Evolutionary conservation across 1,140 invertebrate species (phyloP).

Genomic region (Platyscapa corneri): DNA sequence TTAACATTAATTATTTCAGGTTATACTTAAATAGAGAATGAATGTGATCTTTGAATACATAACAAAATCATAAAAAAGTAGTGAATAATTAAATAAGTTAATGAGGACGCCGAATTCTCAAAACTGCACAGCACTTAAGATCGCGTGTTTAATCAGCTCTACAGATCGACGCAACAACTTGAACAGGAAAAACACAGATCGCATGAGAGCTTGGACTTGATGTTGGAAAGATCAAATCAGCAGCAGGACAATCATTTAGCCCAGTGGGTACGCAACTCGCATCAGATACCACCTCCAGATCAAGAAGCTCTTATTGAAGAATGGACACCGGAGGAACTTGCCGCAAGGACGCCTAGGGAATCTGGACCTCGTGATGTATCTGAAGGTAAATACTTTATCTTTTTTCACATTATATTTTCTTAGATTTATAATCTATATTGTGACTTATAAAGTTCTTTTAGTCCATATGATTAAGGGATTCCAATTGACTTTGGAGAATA

Average conservation of each 20-base stretch:
- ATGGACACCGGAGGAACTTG: slow-evolving; percentile 78
- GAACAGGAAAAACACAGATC: slow-evolving; percentile 17
- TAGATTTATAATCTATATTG: neutral
- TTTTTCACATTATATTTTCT: neutral
- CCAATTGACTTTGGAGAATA: too few relatives aligned
- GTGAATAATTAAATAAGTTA: too few relatives aligned
- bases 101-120: too few relatives aligned
- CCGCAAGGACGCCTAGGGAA: slow-evolving; percentile 64
- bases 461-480: neutral
- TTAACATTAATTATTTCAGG: too few relatives aligned
- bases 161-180: slow-evolving; percentile 45
- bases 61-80: too few relatives aligned
- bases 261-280: slow-evolving; percentile 80
- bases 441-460: neutral
- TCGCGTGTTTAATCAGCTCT: neutral
- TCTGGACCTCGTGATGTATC: slow-evolving; percentile 29
- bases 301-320: slow-evolving; percentile 73
- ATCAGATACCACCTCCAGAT: slow-evolving; percentile 73
- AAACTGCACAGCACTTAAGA: neutral
- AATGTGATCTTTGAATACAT: too few relatives aligned
- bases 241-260: slow-evolving; percentile 77
- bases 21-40: too few relatives aligned
- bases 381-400: slow-evolving; percentile 16
- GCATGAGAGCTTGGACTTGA: slow-evolving; percentile 34
- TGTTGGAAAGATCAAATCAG: slow-evolving; percentile 18